Evolutionary conservation across 1,140 invertebrate species (phyloP).

Genomic region (Helicoverpa armigera): DNA sequence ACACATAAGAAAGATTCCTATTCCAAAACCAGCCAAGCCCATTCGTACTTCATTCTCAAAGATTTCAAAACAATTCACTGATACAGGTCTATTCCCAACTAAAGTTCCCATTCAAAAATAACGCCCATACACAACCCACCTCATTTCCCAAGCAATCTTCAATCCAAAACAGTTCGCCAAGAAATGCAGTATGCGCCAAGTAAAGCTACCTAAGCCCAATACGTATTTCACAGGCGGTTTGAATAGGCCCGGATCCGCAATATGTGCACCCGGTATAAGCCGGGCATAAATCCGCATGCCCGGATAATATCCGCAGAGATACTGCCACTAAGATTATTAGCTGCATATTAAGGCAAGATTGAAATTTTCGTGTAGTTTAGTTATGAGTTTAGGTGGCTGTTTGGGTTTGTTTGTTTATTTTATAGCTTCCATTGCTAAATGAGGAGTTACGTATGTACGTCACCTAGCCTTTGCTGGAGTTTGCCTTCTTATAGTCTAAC

Average conservation of each 20-base stretch:
- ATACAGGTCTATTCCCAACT: no score
- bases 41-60: no score
- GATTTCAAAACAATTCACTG: no score
- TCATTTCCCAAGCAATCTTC: neutral
- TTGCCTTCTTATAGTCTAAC: no score
- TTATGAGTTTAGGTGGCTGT: neutral
- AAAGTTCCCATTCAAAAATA: neutral
- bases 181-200: slow-evolving; percentile 7
- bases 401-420: neutral
- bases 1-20: no score
- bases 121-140: no score
- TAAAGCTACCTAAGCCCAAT: slow-evolving; percentile 8
- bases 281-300: slow-evolving; percentile 39
- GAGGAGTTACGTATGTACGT: no score
- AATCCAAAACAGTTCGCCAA: slow-evolving; percentile 18
- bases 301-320: slow-evolving; percentile 42
- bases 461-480: no score
- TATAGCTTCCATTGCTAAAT: no score
- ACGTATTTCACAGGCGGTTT: slow-evolving; percentile 34
- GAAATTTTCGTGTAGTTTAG: slow-evolving; percentile 3
- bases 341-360: slow-evolving; percentile 17
- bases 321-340: slow-evolving; percentile 40
- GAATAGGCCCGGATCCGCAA: slow-evolving; percentile 33
- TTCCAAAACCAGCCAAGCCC: no score
- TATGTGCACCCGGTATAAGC: slow-evolving; percentile 41